A percentile compares a stretch with the other conserved stretches of the same genome.
Conservation (phyloP, 2,888 invertebrate genomes). For the Caenorhabditis japonica region DNA sequence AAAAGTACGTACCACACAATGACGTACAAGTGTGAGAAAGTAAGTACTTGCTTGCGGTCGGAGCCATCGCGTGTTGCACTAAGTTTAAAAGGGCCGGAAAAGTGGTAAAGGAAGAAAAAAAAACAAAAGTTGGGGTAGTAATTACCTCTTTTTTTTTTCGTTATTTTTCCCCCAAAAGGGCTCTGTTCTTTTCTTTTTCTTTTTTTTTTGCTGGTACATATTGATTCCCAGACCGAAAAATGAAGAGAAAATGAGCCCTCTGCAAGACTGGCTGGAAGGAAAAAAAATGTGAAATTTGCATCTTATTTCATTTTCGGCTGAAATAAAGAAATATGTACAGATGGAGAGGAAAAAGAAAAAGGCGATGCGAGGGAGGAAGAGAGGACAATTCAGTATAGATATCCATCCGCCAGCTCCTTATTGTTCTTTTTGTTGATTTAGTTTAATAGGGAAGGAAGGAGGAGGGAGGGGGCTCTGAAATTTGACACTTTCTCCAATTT, state of each 20-base stretch:
- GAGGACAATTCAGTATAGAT: too few species aligned
- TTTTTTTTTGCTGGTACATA: neutral
- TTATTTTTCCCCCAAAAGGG: too few species aligned
- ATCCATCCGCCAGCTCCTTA: too few species aligned
- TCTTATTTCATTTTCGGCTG: conserved; percentile 28
- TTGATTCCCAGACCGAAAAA: too few species aligned
- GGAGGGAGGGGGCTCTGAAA: conserved; percentile 1
- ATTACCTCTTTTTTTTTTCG: conserved; percentile 22
- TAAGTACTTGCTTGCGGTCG: neutral
- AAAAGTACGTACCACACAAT: conserved; percentile 7
- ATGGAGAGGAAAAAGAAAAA: conserved; percentile 2
- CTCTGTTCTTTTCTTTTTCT: too few species aligned
- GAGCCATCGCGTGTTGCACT: conserved; percentile 18
- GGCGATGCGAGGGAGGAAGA: too few species aligned
- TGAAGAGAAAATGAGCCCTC: neutral
- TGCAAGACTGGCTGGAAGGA: too few species aligned
- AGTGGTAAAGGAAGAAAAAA: conserved; percentile 5
- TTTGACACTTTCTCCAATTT: neutral
- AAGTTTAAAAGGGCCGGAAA: conserved; percentile 5
- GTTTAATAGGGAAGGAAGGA: conserved; percentile 24
- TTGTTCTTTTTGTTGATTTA: conserved; percentile 38
- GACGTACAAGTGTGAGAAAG: conserved; percentile 38
- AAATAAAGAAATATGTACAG: neutral
- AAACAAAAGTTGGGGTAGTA: too few species aligned
- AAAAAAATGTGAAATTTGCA: conserved; percentile 49